These are phyloP conservation scores for Pseudopipra pipra DNA, from an alignment of 2,113 vertebrate genomes.

Conservation along the genomic window DNA sequence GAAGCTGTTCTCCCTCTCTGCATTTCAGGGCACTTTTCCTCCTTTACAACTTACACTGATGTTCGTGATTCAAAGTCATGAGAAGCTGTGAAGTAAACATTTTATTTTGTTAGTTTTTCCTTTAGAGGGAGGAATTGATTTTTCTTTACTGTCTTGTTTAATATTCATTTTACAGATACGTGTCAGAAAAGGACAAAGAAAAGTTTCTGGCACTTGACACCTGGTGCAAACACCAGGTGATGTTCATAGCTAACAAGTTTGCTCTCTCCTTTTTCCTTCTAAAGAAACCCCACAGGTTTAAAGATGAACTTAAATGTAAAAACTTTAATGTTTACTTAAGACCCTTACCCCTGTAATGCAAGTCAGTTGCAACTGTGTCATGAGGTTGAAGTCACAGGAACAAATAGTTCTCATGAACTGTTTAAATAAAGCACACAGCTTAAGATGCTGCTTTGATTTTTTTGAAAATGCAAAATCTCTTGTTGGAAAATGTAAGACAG, in stretches of 20 bases:
- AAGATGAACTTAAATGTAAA: neutral
- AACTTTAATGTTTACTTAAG: neutral
- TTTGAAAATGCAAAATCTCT: neutral
- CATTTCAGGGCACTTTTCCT: neutral
- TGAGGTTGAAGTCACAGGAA: neutral
- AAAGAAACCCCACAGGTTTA: neutral
- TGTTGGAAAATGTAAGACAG: neutral
- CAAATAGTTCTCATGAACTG: neutral
- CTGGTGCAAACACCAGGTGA: neutral
- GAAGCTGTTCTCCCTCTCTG: neutral
- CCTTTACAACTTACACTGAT: neutral
- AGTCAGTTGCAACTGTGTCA: neutral
- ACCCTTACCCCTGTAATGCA: neutral
- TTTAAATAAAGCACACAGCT: neutral
- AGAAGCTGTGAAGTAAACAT: fast-evolving
- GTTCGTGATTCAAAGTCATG: neutral
- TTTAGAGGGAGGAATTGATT: neutral
- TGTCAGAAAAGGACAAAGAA: neutral
- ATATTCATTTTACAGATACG: neutral
- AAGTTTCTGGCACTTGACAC: neutral
- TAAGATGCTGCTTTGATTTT: neutral
- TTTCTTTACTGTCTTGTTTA: neutral
- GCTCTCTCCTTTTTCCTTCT: neutral
- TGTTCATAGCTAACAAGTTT: neutral
- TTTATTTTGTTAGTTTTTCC: neutral